Base-by-base conservation (phyloP, 2,113 vertebrate genomes). In the Microcebus murinus region DNA sequence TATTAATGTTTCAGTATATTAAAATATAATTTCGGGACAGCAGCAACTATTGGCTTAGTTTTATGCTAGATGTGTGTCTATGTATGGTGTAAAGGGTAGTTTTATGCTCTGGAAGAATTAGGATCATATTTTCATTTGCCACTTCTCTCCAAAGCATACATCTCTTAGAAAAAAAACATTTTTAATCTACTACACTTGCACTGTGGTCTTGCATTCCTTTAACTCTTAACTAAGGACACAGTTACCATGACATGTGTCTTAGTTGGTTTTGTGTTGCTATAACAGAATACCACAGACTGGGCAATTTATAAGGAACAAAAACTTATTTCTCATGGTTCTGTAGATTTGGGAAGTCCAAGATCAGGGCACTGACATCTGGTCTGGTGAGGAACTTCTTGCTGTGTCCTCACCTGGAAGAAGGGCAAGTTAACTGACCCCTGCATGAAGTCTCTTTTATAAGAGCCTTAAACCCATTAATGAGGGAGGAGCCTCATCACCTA, bases 171-270 rank as follows among this genome's bases (percentile, higher is more conserved):
- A 27, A 45, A 45, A 79, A 6, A 6, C 1, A 68, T 25, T 71
- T 87, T 94, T 34, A 91, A n/a, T 80, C n/a, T 29, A 55, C 20
- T 70, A 88, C 29, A 59, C 59, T 52, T 70, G 31, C 50, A 77
- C 25, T 84, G 50, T 89, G 77, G 59, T 71, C 31, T 4, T 87
- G 34, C n/a, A 67, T 17, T 77, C 50, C 52, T 82, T 89, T 70
- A 92, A 77, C 63, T 84, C 76, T 89, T 76, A 92, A 77, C 71
- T 84, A 74, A 85, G 36, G 48, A 85, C 61, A 63, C 5, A 82
- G 42, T 81, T 70, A 87, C 42, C 21, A 70, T n/a, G 13, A 90
- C 27, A 27, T 18, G 34, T n/a, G 5, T 71, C 67, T 73, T 55
- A 25, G 68, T 70, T 29, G 20, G 45, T 73, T 73, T 45, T 48